Conservation (phyloP, 1,140 invertebrate species). For the Thaumatotibia leucotreta region DNA sequence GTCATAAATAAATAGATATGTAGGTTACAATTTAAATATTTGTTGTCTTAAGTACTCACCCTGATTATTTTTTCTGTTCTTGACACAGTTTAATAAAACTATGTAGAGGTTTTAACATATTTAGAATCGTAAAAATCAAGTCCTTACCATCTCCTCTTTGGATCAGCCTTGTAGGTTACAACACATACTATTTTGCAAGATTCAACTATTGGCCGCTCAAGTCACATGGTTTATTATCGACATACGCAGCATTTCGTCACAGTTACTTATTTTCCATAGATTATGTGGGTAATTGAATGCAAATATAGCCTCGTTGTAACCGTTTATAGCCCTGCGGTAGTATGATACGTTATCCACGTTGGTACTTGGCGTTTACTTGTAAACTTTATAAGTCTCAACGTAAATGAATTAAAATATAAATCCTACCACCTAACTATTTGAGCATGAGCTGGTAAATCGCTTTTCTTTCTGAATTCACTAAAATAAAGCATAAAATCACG, state of each 20-base stretch:
- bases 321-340: background rate
- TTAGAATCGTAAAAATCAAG: background rate
- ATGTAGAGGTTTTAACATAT: background rate
- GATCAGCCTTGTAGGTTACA: background rate
- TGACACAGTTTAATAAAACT: background rate
- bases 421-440: no score
- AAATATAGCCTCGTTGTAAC: background rate
- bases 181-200: background rate
- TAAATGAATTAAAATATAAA: background rate
- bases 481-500: no score
- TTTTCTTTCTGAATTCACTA: no score
- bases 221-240: background rate
- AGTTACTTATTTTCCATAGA: background rate
- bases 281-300: background rate
- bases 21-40: no score
- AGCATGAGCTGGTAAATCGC: no score
- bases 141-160: background rate
- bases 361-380: background rate
- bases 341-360: background rate
- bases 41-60: no score
- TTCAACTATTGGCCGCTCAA: background rate
- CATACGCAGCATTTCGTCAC: background rate
- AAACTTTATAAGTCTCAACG: background rate
- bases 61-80: no score
- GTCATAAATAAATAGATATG: no score